These are phyloP conservation scores for Meandrusa payeni DNA, from an alignment of 2,888 invertebrate genomes.

Conservation along the genomic window DNA sequence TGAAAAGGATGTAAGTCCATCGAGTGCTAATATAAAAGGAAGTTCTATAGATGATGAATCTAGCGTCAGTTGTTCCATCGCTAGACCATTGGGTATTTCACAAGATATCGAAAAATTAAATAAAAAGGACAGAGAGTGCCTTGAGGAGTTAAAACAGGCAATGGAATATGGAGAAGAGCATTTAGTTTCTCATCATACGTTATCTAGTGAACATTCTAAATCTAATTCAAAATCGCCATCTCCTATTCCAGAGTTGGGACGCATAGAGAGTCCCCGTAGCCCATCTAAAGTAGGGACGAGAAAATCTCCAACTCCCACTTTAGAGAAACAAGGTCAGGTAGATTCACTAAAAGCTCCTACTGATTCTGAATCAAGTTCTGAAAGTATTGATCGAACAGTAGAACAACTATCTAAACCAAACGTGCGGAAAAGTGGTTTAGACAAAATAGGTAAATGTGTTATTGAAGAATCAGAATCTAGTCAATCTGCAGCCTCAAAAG, in stretches of 20 bases:
- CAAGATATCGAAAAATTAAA: constrained; percentile 85
- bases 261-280: constrained; percentile 69
- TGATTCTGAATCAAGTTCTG: constrained; percentile 82
- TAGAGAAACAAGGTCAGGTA: constrained; percentile 82
- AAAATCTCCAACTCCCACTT: constrained; percentile 80
- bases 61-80: constrained; percentile 89
- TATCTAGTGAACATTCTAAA: constrained; percentile 73
- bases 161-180: constrained; percentile 79
- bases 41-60: constrained; percentile 86
- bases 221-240: constrained; percentile 70
- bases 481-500: constrained; percentile 77
- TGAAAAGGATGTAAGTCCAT: constrained; percentile 86
- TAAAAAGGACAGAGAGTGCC: constrained; percentile 82
- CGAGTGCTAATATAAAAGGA: constrained; percentile 82
- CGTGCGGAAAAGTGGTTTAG: constrained; percentile 65
- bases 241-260: constrained; percentile 59
- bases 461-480: constrained; percentile 82
- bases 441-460: constrained; percentile 68
- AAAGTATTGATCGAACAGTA: constrained; percentile 74
- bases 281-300: constrained; percentile 62
- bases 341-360: constrained; percentile 78
- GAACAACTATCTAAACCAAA: constrained; percentile 70
- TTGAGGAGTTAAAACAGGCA: constrained; percentile 81
- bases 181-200: constrained; percentile 60
- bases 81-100: constrained; percentile 88